These are phyloP conservation scores for Clarias laeviceps DNA, from an alignment of 2,797 vertebrate genomes.

Conservation along the genomic window DNA sequence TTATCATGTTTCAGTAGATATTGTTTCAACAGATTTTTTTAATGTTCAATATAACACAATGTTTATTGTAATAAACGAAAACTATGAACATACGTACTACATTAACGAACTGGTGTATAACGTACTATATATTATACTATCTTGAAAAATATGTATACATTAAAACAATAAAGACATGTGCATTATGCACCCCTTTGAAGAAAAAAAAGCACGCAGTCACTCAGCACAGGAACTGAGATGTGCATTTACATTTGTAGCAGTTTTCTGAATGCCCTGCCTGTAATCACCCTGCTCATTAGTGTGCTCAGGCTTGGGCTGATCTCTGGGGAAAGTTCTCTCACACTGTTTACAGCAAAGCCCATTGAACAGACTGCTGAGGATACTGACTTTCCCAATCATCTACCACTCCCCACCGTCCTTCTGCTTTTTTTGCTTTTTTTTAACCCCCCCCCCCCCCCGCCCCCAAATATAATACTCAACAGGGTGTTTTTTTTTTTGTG, in stretches of 20 bases:
- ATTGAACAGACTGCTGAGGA: conserved; percentile 69
- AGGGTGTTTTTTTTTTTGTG: conserved; percentile 17
- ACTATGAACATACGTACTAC: conserved; percentile 33
- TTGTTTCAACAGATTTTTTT: not conserved
- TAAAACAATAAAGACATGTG: conserved; percentile 40
- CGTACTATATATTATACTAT: not conserved
- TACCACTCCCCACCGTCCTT: conserved; percentile 38
- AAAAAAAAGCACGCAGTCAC: conserved; percentile 34
- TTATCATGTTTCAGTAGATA: not conserved
- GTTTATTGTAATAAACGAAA: conserved; percentile 32
- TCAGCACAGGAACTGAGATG: conserved; percentile 38
- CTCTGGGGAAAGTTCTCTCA: conserved; percentile 70
- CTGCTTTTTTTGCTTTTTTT: too few relatives aligned
- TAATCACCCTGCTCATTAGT: conserved; percentile 81
- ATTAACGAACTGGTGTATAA: conserved; percentile 17
- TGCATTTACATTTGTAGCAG: conserved; percentile 74
- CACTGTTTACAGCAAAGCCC: conserved; percentile 76
- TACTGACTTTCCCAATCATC: conserved; percentile 53
- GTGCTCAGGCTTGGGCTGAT: conserved; percentile 69
- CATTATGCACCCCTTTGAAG: conserved; percentile 23
- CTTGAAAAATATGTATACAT: not conserved
- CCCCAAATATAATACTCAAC: not conserved
- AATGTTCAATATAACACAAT: conserved; percentile 22
- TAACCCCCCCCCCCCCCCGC: too few relatives aligned
- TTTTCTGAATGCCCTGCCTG: conserved; percentile 72